phyloP scores from a whole-genome alignment of 1,140 invertebrate species.

The Glossosoma conforme region DNA sequence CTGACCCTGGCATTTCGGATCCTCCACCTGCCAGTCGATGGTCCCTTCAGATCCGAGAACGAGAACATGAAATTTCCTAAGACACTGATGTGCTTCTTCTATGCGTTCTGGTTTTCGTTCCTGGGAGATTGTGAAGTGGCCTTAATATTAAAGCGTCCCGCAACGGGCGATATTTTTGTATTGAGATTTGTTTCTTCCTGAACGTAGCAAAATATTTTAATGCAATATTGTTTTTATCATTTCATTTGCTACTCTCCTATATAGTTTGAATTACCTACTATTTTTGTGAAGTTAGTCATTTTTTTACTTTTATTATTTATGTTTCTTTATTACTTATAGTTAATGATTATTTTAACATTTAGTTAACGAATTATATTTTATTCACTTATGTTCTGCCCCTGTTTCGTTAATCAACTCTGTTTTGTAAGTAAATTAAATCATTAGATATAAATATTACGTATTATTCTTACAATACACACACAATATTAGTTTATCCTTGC shows the following conservation, averaged over 20 bases:
- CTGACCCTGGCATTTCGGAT: neutral
- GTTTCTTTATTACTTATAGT: slow-evolving; percentile 1
- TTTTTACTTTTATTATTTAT: slow-evolving; percentile 10
- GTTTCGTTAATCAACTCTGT: too few species aligned
- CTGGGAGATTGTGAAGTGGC: neutral
- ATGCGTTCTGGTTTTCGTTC: neutral
- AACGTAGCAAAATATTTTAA: neutral
- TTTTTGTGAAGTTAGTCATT: slow-evolving; percentile 19
- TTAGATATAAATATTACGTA: too few species aligned
- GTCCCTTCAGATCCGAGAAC: too few species aligned
- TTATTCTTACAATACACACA: too few species aligned
- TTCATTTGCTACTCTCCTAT: neutral
- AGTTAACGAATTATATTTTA: neutral
- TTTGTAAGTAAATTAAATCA: too few species aligned
- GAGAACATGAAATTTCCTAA: neutral
- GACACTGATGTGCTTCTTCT: neutral
- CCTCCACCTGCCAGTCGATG: neutral
- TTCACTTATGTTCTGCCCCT: too few species aligned
- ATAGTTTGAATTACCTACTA: slow-evolving; percentile 2
- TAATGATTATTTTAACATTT: slow-evolving; percentile 1
- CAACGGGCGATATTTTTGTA: neutral
- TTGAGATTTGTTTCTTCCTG: slow-evolving; percentile 1
- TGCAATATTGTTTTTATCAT: slow-evolving; percentile 6
- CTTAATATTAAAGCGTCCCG: neutral
- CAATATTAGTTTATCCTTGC: too few species aligned